phyloP scores from a whole-genome alignment of 2,797 vertebrate genomes.

The Avahi laniger region DNA sequence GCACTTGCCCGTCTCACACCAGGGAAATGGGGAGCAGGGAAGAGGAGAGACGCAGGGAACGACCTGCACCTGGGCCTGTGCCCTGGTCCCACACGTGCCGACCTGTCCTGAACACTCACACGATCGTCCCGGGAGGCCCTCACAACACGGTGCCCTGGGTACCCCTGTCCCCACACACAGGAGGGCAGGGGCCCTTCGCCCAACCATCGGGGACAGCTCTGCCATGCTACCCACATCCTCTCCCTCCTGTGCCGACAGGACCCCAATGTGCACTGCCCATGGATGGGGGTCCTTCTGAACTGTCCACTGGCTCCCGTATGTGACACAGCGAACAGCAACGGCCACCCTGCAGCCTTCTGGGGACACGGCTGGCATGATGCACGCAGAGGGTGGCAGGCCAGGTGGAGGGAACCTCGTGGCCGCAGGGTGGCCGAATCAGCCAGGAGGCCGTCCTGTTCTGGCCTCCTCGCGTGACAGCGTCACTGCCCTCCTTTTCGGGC shows the following conservation, averaged over 20 bases:
- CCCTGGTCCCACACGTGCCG: no score
- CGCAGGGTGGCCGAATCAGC: no score
- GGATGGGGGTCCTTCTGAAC: not conserved
- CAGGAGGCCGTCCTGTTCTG: rapidly evolving
- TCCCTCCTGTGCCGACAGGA: not conserved
- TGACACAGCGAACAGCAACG: not conserved
- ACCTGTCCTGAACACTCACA: not conserved
- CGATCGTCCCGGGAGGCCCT: not conserved
- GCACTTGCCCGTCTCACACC: not conserved
- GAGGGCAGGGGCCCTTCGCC: not conserved
- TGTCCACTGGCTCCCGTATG: not conserved
- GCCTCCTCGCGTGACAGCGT: rapidly evolving
- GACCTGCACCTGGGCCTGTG: not conserved
- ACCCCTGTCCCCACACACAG: not conserved
- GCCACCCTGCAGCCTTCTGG: not conserved
- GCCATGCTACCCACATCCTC: not conserved
- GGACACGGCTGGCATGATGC: not conserved
- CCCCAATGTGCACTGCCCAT: not conserved
- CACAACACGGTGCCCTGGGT: not conserved
- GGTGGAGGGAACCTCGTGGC: rapidly evolving
- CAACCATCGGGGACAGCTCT: not conserved
- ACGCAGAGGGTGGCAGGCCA: not conserved
- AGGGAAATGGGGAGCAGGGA: not conserved
- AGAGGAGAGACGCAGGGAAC: not conserved
- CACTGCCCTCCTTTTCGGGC: not conserved